A percentile compares a stretch with the other conserved stretches of the same genome.
These are phyloP conservation scores for silkworm (Bombyx mori) DNA, from an alignment of 1,140 invertebrate genomes.

Conservation along the genomic window DNA sequence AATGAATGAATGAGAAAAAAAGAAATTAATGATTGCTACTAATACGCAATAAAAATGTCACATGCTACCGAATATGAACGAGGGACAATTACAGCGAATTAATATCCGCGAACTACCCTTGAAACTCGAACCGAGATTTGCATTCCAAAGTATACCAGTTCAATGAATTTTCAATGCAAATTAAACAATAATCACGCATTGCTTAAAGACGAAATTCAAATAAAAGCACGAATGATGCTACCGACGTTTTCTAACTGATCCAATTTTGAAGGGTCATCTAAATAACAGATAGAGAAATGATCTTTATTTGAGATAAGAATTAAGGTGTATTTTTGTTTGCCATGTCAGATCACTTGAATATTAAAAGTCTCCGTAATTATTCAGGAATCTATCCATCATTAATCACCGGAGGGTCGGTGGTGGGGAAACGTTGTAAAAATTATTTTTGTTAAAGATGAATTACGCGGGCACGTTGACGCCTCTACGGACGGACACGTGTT, in stretches of 20 bases:
- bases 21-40: conserved; percentile 69
- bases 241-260: conserved; percentile 21
- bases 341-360: conserved; percentile 62
- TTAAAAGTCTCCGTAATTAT: conserved; percentile 72
- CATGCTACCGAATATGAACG: conserved; percentile 59
- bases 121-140: conserved; percentile 68
- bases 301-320: conserved; percentile 22
- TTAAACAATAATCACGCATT: conserved; percentile 11
- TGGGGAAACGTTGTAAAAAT: conserved; percentile 65
- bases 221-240: conserved; percentile 10
- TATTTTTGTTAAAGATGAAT: conserved; percentile 67
- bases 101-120: conserved; percentile 63
- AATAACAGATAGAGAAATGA: conserved; percentile 26
- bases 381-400: conserved; percentile 71
- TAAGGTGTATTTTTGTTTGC: conserved; percentile 25
- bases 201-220: conserved; percentile 13
- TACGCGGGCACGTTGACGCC: conserved; percentile 11
- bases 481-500: no score
- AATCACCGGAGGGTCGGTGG: conserved; percentile 47
- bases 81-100: conserved; percentile 67
- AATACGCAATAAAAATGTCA: conserved; percentile 71
- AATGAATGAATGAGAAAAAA: conserved; percentile 19
- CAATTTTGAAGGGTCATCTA: conserved; percentile 56
- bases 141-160: conserved; percentile 59
- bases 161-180: conserved; percentile 15